A percentile compares a stretch with the other conserved stretches of the same genome.
These are phyloP conservation scores for Atethmia centrago DNA, from an alignment of 2,888 invertebrate genomes.

Conservation along the genomic window DNA sequence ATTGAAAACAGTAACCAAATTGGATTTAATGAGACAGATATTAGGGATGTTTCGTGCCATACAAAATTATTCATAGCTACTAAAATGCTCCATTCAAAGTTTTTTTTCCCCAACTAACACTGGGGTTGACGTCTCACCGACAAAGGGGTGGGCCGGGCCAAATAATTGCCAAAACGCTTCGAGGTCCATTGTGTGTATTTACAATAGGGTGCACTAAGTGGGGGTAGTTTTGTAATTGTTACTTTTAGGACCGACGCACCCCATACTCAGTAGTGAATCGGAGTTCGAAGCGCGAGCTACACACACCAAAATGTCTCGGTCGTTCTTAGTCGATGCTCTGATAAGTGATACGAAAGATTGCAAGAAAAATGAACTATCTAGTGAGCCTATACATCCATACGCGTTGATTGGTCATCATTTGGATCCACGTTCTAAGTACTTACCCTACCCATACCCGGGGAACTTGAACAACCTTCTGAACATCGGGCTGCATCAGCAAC, in stretches of 20 bases:
- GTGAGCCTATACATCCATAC: conserved; percentile 84
- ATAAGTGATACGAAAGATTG: conserved; percentile 92
- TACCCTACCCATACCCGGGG: conserved; percentile 92
- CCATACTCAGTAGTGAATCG: conserved; percentile 79
- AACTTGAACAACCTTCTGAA: conserved; percentile 92
- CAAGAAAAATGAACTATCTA: conserved; percentile 80
- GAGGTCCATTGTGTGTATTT: conserved; percentile 88
- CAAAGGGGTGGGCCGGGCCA: conserved; percentile 90
- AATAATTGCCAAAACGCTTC: conserved; percentile 90
- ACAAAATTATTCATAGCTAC: conserved; percentile 90
- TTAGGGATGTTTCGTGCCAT: conserved; percentile 87
- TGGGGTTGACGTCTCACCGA: conserved; percentile 88
- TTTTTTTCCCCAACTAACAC: conserved; percentile 81
- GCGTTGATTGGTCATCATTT: conserved; percentile 81
- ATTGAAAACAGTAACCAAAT: conserved; percentile 86
- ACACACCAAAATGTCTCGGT: conserved; percentile 93
- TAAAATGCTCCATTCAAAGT: conserved; percentile 88
- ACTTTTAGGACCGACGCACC: conserved; percentile 82
- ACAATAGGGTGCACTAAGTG: conserved; percentile 89
- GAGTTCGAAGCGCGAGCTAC: conserved; percentile 73
- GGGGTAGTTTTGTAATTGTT: conserved; percentile 91
- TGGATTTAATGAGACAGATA: conserved; percentile 89
- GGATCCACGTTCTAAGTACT: conserved; percentile 85
- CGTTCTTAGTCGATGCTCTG: conserved; percentile 95
- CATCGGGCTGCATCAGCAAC: conserved; percentile 91